These are phyloP conservation scores for Lucifuga dentata DNA, from an alignment of 2,113 vertebrate species.

Conservation along the genomic window DNA sequence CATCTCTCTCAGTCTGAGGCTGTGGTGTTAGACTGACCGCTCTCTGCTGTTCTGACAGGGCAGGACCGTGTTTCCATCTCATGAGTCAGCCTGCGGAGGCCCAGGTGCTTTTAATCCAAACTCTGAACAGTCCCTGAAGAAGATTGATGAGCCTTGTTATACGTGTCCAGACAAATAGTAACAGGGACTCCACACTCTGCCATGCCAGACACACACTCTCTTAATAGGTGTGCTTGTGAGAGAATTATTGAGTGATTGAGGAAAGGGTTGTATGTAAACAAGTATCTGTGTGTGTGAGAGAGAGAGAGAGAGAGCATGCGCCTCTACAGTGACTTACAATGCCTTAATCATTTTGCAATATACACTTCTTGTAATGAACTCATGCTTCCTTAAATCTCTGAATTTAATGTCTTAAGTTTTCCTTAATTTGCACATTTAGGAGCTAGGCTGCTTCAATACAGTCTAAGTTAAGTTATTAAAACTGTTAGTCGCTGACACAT, in stretches of 20 bases:
- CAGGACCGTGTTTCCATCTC: slow-evolving; percentile 73
- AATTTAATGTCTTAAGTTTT: no score
- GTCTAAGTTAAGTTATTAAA: no score
- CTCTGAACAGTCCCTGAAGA: slow-evolving; percentile 71
- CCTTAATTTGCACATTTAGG: no score
- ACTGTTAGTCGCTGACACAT: no score
- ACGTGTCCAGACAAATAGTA: slow-evolving; percentile 78
- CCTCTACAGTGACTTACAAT: background rate
- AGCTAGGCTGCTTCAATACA: no score
- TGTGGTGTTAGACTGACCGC: slow-evolving; percentile 49
- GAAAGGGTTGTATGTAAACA: slow-evolving; percentile 45
- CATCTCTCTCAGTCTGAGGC: slow-evolving; percentile 68
- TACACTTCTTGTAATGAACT: no score
- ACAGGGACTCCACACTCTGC: slow-evolving; percentile 56
- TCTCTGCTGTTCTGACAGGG: slow-evolving; percentile 68
- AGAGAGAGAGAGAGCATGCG: background rate
- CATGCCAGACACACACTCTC: slow-evolving; percentile 59
- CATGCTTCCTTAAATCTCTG: no score
- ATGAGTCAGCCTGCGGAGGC: slow-evolving; percentile 65
- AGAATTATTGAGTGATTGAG: slow-evolving; percentile 61
- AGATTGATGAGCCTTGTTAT: slow-evolving; percentile 83
- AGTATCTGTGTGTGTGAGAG: slow-evolving; percentile 32
- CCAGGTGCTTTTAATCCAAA: slow-evolving; percentile 81
- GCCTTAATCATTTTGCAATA: no score
- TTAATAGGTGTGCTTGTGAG: slow-evolving; percentile 42